phyloP scores from a whole-genome alignment of 2,113 vertebrate species.

The Dissostichus mawsoni region DNA sequence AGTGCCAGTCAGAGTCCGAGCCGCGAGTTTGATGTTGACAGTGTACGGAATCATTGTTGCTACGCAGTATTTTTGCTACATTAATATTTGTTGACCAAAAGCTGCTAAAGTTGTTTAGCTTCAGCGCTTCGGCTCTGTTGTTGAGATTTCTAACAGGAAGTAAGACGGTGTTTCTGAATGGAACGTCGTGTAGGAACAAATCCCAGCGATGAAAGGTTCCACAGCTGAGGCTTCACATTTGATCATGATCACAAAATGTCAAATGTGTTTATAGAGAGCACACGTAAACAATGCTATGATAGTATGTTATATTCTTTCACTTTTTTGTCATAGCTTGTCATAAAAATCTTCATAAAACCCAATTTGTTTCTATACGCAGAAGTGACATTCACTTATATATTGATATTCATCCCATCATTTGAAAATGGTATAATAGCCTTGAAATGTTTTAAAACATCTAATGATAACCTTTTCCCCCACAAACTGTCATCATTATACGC shows the following conservation, averaged over 20 bases:
- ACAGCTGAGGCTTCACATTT: background rate
- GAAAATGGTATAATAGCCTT: background rate
- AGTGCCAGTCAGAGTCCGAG: conserved; percentile 93
- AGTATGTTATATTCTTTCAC: background rate
- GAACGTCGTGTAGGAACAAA: conserved; percentile 55
- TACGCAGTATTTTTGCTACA: conserved; percentile 19
- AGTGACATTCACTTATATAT: background rate
- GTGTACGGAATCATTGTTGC: conserved; percentile 90
- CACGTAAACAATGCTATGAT: background rate
- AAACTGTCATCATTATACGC: background rate
- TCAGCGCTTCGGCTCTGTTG: conserved; percentile 34
- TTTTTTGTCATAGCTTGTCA: background rate
- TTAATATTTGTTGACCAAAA: conserved; percentile 31
- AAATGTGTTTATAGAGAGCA: background rate
- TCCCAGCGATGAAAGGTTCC: conserved; percentile 31
- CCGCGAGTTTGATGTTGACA: conserved; percentile 95
- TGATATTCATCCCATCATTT: background rate
- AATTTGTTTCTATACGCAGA: background rate
- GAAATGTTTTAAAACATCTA: background rate
- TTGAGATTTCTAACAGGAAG: conserved; percentile 73
- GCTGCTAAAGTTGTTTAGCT: conserved; percentile 32
- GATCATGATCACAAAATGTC: background rate
- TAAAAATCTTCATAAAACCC: background rate
- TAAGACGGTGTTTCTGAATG: conserved; percentile 37
- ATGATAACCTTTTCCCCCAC: background rate